Evolutionary conservation across 2,113 vertebrate species (phyloP), one percentile per base, ranked within the genome.

Genomic region (Maccullochella peelii): DNA sequence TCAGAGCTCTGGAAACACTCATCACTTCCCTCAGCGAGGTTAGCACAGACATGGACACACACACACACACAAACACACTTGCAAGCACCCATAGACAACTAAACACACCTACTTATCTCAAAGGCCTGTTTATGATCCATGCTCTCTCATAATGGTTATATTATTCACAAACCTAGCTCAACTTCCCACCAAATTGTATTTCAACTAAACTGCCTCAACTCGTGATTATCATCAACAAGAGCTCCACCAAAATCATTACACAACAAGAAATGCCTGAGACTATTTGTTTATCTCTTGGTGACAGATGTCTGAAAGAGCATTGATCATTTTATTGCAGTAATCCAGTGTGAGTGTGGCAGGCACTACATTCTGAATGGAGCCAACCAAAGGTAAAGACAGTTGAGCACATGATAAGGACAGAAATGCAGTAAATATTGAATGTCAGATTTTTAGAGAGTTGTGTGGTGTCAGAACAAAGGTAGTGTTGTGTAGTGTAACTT

Each of bases 1-100:
- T 65, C 74, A 8, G 69, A 66, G 55, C 65, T 91, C 85, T 86
- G 72, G 77, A 81, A 82, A 79, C 18, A 25, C 74, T 89, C 77
- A 73, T 55, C 58, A 20, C 69, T 52, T 79, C 38, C 50, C 42
- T 38, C 40, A n/a, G 68, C 76, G 33, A 83, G 69, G 52, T 79
- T 61, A 49, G 20, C 15, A 21, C 23, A 40, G 52, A 69, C 55
- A 67, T 65, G 12, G 23, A 50, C 25, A 66, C 49, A 77, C 70
- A 55, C 38, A 77, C 12, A 50, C 33, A 42, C 58, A 83, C 38
- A 59, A 42, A 55, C 50, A 76, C 40, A 66, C 33, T 50, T 68
- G 33, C 27, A 78, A 77, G n/a, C 61, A n/a, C 62, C 47, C 3
- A 49, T 7, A 72, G 25, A 61, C 30, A 73, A 50, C 49, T 50